Conservation (phyloP, 2,113 vertebrate genomes). For the Heliornis fulica region DNA sequence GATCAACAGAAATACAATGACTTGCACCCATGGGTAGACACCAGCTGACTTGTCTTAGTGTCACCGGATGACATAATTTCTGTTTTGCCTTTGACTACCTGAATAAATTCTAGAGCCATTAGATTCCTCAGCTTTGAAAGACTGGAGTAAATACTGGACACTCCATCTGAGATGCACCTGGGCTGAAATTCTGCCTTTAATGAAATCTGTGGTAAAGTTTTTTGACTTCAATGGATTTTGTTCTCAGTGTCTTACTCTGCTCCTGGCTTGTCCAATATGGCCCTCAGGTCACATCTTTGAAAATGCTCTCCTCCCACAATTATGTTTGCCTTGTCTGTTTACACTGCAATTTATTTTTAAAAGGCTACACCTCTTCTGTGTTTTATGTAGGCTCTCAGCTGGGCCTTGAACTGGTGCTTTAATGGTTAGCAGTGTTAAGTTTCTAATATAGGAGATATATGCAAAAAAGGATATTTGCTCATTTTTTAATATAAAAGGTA, state of each 20-base stretch:
- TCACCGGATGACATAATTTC: background rate
- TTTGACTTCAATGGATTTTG: background rate
- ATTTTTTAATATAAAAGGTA: conserved; percentile 32
- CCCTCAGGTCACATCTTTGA: background rate
- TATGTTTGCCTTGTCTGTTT: background rate
- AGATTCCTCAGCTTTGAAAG: background rate
- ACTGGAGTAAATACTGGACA: background rate
- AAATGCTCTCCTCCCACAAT: background rate
- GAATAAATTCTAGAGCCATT: background rate
- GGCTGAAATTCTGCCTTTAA: background rate
- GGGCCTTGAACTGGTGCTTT: background rate
- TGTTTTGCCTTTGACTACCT: background rate
- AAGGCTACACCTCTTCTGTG: background rate
- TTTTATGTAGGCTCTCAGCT: background rate
- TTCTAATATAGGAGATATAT: conserved; percentile 1
- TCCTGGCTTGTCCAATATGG: background rate
- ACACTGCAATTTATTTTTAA: background rate
- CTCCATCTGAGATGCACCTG: background rate
- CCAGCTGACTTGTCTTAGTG: background rate
- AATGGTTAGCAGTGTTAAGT: background rate
- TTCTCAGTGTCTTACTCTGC: background rate
- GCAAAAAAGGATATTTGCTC: background rate
- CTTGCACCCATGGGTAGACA: background rate
- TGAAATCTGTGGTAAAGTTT: background rate
- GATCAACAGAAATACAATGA: background rate